Base-by-base conservation (phyloP, 1,140 invertebrate genomes). In the Pomphorhynchus laevis region DNA sequence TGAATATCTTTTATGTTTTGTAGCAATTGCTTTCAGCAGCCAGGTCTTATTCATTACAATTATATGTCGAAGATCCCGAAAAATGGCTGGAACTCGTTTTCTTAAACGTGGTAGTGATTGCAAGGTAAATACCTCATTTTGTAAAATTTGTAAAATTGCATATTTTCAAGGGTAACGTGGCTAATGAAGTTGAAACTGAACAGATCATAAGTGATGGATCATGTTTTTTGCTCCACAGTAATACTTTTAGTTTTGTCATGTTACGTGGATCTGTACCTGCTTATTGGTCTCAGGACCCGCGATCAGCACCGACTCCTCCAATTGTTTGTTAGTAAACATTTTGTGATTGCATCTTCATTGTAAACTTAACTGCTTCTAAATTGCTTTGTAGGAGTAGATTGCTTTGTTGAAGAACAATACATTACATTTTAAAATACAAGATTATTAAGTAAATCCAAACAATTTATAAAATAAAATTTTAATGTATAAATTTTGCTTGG, bases 101-200 rank as follows among this genome's bases (percentile, higher is more conserved):
- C 56, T 91, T 0, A 95, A 95, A 60, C 64, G 84, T 47, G 84
- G 84, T 18, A 70, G 77, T 3, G 91, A 89, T 61, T 71, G 68
- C 56, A 65, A 75, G 53, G 68, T 69, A 55, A 47, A 1, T 5
- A 24, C 20, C 5, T 4, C 9, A 21, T 44, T 27, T 23, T 39
- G 2, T 29, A 17, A 43, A 25, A 9, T 43, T 42, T 8, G n/a
- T 42, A 20, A 21, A 18, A 23, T 6, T 38, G 22, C 40, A 43
- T 36, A 48, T 46, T 43, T 48, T 49, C 20, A 45, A 70, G 65
- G 84, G 84, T 32, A 72, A 86, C 62, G 80, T 89, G 5, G 84
- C 80, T 1, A 95, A 95, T 62, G 82, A 93, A 64, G 80, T 95
- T 8, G 84, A 93, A 66, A 91, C 82, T 0, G 84, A 95, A 57